Evolutionary conservation across 2,888 invertebrate genomes (phyloP).

Genomic region (Brachynemurus nebulosus): DNA sequence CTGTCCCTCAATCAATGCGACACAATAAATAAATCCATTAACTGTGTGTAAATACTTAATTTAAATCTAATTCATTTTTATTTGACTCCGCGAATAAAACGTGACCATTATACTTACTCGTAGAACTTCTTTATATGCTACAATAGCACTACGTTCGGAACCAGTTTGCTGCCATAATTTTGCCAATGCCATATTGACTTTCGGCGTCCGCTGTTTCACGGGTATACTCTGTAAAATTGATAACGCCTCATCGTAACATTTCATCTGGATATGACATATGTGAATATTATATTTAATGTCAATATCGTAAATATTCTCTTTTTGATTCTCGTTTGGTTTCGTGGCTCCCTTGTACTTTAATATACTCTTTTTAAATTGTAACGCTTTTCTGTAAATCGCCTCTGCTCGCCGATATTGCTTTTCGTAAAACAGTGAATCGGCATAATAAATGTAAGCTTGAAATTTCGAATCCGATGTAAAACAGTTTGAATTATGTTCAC

Average conservation of each 20-base stretch:
- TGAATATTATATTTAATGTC: conserved; percentile 63
- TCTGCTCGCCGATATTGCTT: conserved; percentile 55
- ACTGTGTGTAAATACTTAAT: too few relatives aligned
- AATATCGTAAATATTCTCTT: conserved; percentile 41
- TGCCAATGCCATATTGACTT: conserved; percentile 64
- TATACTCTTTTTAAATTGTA: conserved; percentile 50
- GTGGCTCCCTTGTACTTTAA: conserved; percentile 36
- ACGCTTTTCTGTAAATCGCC: conserved; percentile 45
- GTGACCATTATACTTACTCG: conserved; percentile 36
- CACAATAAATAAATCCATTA: too few relatives aligned
- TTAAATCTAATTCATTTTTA: too few relatives aligned
- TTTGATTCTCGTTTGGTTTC: conserved; percentile 32
- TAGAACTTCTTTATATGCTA: conserved; percentile 66
- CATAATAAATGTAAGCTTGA: conserved; percentile 52
- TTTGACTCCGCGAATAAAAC: too few relatives aligned
- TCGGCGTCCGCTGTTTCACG: conserved; percentile 51
- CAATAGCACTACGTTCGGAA: conserved; percentile 55
- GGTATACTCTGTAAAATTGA: conserved; percentile 42
- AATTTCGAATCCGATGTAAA: conserved; percentile 47
- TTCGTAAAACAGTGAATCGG: conserved; percentile 51
- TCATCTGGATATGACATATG: conserved; percentile 49
- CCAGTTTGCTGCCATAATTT: conserved; percentile 55
- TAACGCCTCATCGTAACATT: conserved; percentile 46
- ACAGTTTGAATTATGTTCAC: conserved; percentile 49
- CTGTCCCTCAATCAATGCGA: too few relatives aligned